These are phyloP conservation scores for Leptodirus hochenwartii DNA, from an alignment of 2,888 invertebrate species.

Conservation along the genomic window DNA sequence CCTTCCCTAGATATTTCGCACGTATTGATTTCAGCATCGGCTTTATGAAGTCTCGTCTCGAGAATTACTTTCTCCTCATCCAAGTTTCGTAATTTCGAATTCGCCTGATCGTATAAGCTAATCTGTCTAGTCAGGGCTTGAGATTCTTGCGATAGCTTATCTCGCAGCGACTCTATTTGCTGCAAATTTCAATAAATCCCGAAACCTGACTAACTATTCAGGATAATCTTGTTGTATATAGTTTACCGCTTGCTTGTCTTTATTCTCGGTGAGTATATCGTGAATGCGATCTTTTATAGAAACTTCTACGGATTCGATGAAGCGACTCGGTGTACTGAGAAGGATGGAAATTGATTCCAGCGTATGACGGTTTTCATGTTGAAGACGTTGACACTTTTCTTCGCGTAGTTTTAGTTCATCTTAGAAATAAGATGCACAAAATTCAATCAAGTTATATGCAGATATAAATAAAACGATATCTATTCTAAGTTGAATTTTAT, in stretches of 20 bases:
- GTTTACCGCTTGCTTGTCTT: constrained; percentile 54
- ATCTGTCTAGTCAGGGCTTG: constrained; percentile 52
- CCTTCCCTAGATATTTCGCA: constrained; percentile 54
- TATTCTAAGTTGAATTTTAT: background rate
- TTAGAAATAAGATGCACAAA: constrained; percentile 19
- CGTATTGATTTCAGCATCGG: constrained; percentile 60
- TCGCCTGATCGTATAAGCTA: constrained; percentile 45
- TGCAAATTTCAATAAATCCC: constrained; percentile 20
- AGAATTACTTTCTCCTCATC: constrained; percentile 59
- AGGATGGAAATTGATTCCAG: constrained; percentile 54
- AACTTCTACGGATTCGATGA: constrained; percentile 60
- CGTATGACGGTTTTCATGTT: constrained; percentile 47
- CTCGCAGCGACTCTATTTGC: constrained; percentile 61
- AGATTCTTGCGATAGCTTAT: constrained; percentile 52
- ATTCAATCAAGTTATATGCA: constrained; percentile 1
- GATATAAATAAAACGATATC: background rate
- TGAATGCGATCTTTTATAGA: constrained; percentile 63
- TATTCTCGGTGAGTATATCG: constrained; percentile 58
- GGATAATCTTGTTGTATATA: background rate
- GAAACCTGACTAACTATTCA: background rate
- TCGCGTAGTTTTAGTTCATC: constrained; percentile 52
- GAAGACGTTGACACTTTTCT: constrained; percentile 46
- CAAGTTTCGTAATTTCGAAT: constrained; percentile 42
- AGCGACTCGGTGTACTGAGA: constrained; percentile 49
- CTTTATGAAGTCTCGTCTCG: constrained; percentile 56